Conservation (phyloP, 2,113 vertebrate species). For the Conger conger region DNA sequence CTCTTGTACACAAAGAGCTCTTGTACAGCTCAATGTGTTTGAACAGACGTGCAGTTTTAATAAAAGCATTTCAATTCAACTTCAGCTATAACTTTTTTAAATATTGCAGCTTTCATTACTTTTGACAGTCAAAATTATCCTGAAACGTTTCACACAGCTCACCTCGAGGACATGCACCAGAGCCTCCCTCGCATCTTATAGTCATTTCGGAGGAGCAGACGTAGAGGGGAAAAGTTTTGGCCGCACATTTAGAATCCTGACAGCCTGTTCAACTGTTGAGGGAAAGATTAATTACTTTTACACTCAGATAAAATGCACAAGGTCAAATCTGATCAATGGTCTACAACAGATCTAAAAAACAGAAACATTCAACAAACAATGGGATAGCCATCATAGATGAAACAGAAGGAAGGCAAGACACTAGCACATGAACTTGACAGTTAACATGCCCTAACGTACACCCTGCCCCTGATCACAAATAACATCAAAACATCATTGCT, state of each 20-base stretch:
- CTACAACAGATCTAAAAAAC: not conserved
- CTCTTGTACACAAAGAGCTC: too few species aligned
- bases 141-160: conserved; percentile 27
- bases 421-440: not conserved
- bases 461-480: conserved; percentile 15
- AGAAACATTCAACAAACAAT: not conserved
- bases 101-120: too few species aligned
- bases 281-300: conserved; percentile 10
- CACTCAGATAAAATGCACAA: conserved; percentile 7
- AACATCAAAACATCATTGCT: conserved; percentile 27
- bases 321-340: conserved; percentile 26
- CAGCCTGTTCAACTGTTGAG: conserved; percentile 39
- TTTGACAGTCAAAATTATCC: not conserved
- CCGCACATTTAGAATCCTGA: conserved; percentile 38
- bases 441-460: conserved; percentile 27
- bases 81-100: too few species aligned
- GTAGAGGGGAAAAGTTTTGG: conserved; percentile 43
- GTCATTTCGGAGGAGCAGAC: conserved; percentile 36
- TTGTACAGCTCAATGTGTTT: too few species aligned
- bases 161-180: conserved; percentile 45
- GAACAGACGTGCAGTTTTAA: too few species aligned
- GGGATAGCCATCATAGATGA: conserved; percentile 14
- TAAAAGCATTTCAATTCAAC: too few species aligned
- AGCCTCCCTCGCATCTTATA: conserved; percentile 40
- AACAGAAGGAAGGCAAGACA: not conserved